Conservation (phyloP, 2,888 invertebrate species). For the Eupsilia transversa region DNA sequence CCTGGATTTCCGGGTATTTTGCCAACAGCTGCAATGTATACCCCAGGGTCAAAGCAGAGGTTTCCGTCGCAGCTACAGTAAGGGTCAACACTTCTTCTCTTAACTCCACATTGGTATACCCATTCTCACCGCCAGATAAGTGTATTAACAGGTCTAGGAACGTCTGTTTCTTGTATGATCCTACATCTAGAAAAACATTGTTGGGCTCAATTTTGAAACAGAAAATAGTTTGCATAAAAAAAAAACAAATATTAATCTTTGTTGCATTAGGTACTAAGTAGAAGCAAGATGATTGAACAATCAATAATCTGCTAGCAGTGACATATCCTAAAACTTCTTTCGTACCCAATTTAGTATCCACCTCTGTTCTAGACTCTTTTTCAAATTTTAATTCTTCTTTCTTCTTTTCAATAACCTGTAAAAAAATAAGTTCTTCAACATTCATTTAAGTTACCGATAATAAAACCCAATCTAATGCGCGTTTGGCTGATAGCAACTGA, state of each 20-base stretch:
- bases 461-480: background rate
- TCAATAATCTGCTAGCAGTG: too few relatives aligned
- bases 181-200: constrained; percentile 57
- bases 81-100: constrained; percentile 91
- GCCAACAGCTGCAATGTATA: constrained; percentile 85
- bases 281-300: too few relatives aligned
- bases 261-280: too few relatives aligned
- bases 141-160: constrained; percentile 90
- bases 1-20: constrained; percentile 86
- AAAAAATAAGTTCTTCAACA: constrained; percentile 12
- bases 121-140: constrained; percentile 86
- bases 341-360: constrained; percentile 78
- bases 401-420: constrained; percentile 80
- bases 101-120: constrained; percentile 89
- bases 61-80: constrained; percentile 90
- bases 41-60: constrained; percentile 85
- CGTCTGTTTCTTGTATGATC: constrained; percentile 82
- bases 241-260: too few relatives aligned
- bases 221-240: too few relatives aligned
- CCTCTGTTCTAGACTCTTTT: constrained; percentile 71
- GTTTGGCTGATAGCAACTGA: background rate
- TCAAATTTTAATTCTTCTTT: constrained; percentile 75
- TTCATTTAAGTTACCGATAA: background rate
- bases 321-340: background rate
- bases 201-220: background rate